Conservation (phyloP, 2,888 invertebrate genomes). For the Acanthoscelides obtectus region DNA sequence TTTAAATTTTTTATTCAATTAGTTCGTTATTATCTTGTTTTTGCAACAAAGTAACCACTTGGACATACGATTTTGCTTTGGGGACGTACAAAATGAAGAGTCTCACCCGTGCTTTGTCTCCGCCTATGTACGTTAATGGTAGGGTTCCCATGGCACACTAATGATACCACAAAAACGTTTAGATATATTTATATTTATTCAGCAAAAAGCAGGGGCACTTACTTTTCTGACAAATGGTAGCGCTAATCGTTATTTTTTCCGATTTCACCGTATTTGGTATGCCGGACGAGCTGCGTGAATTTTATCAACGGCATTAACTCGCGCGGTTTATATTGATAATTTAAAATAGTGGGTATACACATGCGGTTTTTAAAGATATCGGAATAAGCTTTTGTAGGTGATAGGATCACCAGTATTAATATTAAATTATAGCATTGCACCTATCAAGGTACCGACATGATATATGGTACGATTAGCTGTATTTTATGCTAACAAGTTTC, state of each 20-base stretch:
- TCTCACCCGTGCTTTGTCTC: too few relatives aligned
- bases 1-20: too few relatives aligned
- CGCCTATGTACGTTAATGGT: neutral
- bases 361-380: neutral
- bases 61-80: too few relatives aligned
- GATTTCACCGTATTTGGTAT: neutral
- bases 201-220: neutral
- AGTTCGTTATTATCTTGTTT: too few relatives aligned
- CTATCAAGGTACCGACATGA: neutral
- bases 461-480: neutral
- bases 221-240: neutral
- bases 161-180: neutral
- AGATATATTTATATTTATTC: neutral
- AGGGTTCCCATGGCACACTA: neutral
- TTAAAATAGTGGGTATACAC: neutral
- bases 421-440: neutral
- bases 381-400: neutral
- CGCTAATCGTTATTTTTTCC: neutral
- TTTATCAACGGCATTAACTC: neutral
- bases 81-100: too few relatives aligned
- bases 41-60: too few relatives aligned
- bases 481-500: neutral
- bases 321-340: neutral
- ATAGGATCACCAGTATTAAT: neutral
- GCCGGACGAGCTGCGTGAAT: neutral